A percentile compares a stretch with the other conserved stretches of the same genome.
phyloP scores from a whole-genome alignment of 37 sponge, comb jelly and placozoan species.

The Geodia barretti region DNA sequence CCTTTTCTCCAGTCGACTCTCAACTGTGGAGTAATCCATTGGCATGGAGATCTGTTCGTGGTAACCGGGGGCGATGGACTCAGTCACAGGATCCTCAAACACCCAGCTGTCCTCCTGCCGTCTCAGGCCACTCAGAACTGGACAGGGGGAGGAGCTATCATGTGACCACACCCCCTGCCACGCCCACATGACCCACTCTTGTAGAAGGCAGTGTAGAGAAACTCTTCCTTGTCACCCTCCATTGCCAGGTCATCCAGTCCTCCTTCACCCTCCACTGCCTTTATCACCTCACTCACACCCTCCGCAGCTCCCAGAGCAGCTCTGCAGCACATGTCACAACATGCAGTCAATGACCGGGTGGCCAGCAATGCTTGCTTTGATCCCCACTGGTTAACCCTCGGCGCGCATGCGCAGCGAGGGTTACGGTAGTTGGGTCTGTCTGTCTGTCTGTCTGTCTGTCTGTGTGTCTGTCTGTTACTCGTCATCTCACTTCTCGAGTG shows the following conservation, averaged over 20 bases:
- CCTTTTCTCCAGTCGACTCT: slow-evolving; percentile 64
- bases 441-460: too few relatives aligned
- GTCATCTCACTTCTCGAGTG: too few relatives aligned
- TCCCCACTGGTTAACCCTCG: too few relatives aligned
- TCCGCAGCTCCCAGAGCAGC: slow-evolving; percentile 75
- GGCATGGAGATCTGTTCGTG: slow-evolving; percentile 75
- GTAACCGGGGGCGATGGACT: slow-evolving; percentile 88
- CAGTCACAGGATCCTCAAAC: slow-evolving; percentile 89
- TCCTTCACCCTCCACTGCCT: background rate
- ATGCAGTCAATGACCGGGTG: too few relatives aligned
- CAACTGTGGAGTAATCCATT: slow-evolving; percentile 81
- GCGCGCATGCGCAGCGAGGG: too few relatives aligned
- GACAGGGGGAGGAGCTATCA: background rate
- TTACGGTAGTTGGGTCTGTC: too few relatives aligned
- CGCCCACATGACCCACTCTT: slow-evolving; percentile 46
- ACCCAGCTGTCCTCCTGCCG: slow-evolving; percentile 79
- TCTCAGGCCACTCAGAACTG: slow-evolving; percentile 60
- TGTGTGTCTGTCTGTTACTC: too few relatives aligned
- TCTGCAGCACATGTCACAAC: too few relatives aligned
- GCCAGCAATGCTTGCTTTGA: too few relatives aligned
- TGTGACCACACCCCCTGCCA: background rate
- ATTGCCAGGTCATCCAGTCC: slow-evolving; percentile 1
- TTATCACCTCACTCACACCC: slow-evolving; percentile 36
- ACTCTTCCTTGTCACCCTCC: slow-evolving; percentile 54
- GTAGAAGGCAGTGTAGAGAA: slow-evolving; percentile 70